These are phyloP conservation scores for Antheraea pernyi DNA, from an alignment of 1,140 invertebrate species.

Conservation along the genomic window DNA sequence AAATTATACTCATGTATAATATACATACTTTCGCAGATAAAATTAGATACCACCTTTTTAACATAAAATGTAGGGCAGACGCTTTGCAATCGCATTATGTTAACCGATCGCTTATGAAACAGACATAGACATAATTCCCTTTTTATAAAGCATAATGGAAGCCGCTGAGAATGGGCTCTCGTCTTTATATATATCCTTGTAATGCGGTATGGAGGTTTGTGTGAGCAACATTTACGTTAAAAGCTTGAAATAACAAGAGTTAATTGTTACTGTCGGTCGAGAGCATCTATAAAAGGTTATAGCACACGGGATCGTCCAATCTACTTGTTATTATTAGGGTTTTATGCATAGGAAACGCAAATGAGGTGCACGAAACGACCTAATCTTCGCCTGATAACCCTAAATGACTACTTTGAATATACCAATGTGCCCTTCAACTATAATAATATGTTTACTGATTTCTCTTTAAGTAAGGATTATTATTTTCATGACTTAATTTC, in stretches of 20 bases:
- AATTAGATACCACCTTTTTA: neutral
- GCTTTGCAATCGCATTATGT: constrained; percentile 1
- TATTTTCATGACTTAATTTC: too few species aligned
- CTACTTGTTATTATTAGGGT: neutral
- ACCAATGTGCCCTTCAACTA: too few species aligned
- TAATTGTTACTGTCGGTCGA: too few species aligned
- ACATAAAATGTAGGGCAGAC: neutral
- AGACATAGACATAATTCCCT: neutral
- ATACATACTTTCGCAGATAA: neutral
- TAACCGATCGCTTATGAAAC: neutral
- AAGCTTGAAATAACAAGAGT: neutral
- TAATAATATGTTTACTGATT: too few species aligned
- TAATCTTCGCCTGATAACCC: too few species aligned
- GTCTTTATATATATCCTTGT: neutral
- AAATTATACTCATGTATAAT: too few species aligned
- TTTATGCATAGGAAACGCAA: too few species aligned
- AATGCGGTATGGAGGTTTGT: neutral
- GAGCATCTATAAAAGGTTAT: too few species aligned
- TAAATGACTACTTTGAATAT: too few species aligned
- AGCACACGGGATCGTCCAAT: too few species aligned
- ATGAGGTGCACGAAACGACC: too few species aligned
- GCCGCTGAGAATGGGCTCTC: neutral
- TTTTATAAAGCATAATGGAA: neutral
- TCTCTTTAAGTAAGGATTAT: too few species aligned
- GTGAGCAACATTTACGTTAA: neutral